Conservation (phyloP, 2,888 invertebrate species). For the Argyresthia albistria region DNA sequence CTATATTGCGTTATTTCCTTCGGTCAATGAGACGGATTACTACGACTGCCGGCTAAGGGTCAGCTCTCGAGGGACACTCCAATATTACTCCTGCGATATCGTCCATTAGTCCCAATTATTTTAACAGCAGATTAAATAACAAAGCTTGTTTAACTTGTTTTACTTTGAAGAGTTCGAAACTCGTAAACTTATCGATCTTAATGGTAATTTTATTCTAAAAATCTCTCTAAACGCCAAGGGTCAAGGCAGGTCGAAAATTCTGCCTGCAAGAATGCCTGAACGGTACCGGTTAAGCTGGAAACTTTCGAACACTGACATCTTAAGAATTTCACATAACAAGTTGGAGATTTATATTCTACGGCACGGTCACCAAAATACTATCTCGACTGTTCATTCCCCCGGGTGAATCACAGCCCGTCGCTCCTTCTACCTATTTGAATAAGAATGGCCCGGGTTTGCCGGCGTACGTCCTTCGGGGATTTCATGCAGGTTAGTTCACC, state of each 20-base stretch:
- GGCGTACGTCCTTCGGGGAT: constrained; percentile 21
- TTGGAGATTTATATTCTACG: background rate
- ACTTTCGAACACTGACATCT: too few species aligned
- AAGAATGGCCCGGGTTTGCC: constrained; percentile 47
- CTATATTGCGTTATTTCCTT: constrained; percentile 39
- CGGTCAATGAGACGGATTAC: constrained; percentile 34
- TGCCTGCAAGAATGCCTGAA: too few species aligned
- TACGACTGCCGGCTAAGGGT: background rate
- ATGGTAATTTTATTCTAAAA: too few species aligned
- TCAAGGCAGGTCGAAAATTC: background rate
- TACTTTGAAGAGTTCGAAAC: too few species aligned
- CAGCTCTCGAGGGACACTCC: background rate
- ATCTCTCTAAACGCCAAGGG: background rate
- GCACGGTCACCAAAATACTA: background rate
- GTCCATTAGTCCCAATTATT: too few species aligned
- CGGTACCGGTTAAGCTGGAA: too few species aligned
- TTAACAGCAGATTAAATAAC: too few species aligned
- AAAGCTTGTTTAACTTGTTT: too few species aligned
- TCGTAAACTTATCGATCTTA: too few species aligned
- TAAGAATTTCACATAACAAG: too few species aligned
- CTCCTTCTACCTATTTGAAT: constrained; percentile 51
- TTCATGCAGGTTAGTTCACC: constrained; percentile 22
- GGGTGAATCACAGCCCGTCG: constrained; percentile 43
- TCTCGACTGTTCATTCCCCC: constrained; percentile 21
- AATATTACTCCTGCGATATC: too few species aligned